Conservation (phyloP, 2,888 invertebrate species). For the Neoascia interrupta region DNA sequence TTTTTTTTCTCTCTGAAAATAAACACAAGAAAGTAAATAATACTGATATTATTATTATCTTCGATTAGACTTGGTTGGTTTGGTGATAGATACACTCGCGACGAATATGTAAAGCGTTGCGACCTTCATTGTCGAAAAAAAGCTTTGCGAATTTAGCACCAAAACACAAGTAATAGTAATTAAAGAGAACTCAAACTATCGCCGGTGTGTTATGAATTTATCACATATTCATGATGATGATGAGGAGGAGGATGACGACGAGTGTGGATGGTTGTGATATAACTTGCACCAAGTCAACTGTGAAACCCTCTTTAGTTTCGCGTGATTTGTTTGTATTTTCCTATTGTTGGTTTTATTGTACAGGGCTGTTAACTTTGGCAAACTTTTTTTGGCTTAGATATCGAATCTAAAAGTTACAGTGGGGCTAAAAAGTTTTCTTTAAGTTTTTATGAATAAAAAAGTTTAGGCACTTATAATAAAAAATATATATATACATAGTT, state of each 20-base stretch:
- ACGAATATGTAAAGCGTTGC: no score
- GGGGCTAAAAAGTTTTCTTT: background rate
- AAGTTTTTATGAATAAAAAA: no score
- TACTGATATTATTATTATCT: slow-evolving; percentile 43
- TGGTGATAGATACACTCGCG: background rate
- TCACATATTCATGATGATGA: background rate
- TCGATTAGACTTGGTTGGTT: slow-evolving; percentile 34
- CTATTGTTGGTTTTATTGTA: slow-evolving; percentile 10
- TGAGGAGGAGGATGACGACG: slow-evolving; percentile 9
- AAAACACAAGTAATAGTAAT: slow-evolving; percentile 12
- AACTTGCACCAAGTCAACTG: slow-evolving; percentile 41
- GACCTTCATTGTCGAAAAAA: slow-evolving; percentile 63
- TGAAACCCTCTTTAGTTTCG: slow-evolving; percentile 19
- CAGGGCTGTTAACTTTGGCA: slow-evolving; percentile 16
- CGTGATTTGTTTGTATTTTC: background rate
- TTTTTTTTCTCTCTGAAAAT: slow-evolving; percentile 47
- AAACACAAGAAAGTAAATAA: slow-evolving; percentile 37
- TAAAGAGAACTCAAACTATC: background rate
- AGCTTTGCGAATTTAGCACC: slow-evolving; percentile 32
- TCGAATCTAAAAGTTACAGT: slow-evolving; percentile 25
- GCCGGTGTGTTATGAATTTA: slow-evolving; percentile 53
- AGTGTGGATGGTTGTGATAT: slow-evolving; percentile 51
- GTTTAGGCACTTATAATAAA: no score
- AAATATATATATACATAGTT: no score
- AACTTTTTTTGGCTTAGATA: slow-evolving; percentile 11